phyloP scores from a whole-genome alignment of 2,113 vertebrate species.

The Neodon shergylaensis region DNA sequence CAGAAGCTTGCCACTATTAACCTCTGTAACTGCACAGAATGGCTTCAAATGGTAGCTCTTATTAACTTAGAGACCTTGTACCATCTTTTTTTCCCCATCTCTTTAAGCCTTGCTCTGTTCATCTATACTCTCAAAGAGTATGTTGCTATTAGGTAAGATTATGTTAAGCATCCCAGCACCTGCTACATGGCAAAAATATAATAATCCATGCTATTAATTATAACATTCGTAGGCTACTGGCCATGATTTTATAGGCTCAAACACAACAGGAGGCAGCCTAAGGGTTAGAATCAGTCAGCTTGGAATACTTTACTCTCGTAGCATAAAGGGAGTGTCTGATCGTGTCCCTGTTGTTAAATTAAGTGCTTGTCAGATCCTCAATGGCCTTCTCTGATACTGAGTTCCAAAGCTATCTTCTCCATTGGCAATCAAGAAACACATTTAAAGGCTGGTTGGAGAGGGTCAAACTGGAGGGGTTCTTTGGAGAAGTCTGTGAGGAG shows the following conservation, averaged over 20 bases:
- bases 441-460: constrained; percentile 8
- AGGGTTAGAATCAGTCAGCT: constrained; percentile 11
- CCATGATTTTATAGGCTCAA: not conserved
- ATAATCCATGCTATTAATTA: not conserved
- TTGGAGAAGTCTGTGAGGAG: constrained; percentile 31
- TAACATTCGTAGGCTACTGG: not conserved
- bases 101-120: not conserved
- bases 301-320: constrained; percentile 38
- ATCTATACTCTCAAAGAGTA: constrained; percentile 22
- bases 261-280: not conserved
- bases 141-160: not conserved
- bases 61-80: not conserved
- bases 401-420: constrained; percentile 40
- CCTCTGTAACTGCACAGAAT: not conserved
- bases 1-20: not conserved
- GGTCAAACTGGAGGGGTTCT: not conserved
- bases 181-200: not conserved
- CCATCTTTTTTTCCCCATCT: not conserved
- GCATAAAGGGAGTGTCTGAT: not conserved
- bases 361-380: not conserved
- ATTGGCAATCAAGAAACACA: constrained; percentile 22
- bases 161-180: not conserved
- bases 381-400: not conserved
- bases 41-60: not conserved
- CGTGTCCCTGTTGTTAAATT: constrained; percentile 49